These are phyloP conservation scores for Tuta absoluta DNA, from an alignment of 2,888 invertebrate genomes.

Conservation along the genomic window DNA sequence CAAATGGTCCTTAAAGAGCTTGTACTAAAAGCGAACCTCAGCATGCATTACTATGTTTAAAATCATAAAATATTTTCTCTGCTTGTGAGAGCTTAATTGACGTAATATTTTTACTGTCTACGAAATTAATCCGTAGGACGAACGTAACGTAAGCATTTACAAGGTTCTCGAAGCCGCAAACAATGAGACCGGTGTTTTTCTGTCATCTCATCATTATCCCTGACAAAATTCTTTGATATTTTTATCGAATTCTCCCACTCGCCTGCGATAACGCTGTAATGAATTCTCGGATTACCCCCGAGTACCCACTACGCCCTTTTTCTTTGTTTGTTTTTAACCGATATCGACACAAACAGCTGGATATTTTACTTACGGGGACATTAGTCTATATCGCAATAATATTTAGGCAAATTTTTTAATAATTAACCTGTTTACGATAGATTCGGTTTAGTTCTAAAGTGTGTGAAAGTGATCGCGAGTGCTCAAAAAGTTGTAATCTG, in stretches of 20 bases:
- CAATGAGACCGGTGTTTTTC: conserved; percentile 8
- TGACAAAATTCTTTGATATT: conserved; percentile 19
- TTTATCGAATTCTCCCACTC: conserved; percentile 25
- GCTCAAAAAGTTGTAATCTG: too few relatives aligned
- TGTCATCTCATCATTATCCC: conserved; percentile 24
- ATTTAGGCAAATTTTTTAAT: too few relatives aligned
- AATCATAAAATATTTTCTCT: not conserved
- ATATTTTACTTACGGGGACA: not conserved
- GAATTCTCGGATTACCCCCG: conserved; percentile 29
- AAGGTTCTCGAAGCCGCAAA: conserved; percentile 9
- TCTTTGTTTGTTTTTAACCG: conserved; percentile 11
- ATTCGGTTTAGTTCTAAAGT: too few relatives aligned
- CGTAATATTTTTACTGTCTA: conserved; percentile 8
- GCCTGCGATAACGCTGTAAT: conserved; percentile 24
- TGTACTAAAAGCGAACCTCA: not conserved
- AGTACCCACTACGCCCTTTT: not conserved
- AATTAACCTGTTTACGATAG: too few relatives aligned
- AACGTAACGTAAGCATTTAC: not conserved
- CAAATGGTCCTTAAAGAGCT: conserved; percentile 1
- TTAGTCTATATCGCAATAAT: too few relatives aligned
- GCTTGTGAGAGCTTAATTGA: not conserved
- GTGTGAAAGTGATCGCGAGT: too few relatives aligned
- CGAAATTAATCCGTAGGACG: not conserved
- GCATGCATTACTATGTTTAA: conserved; percentile 4
- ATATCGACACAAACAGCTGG: not conserved